Evolutionary conservation across 2,797 vertebrate species (phyloP).

Genomic region (Hirundo rustica): DNA sequence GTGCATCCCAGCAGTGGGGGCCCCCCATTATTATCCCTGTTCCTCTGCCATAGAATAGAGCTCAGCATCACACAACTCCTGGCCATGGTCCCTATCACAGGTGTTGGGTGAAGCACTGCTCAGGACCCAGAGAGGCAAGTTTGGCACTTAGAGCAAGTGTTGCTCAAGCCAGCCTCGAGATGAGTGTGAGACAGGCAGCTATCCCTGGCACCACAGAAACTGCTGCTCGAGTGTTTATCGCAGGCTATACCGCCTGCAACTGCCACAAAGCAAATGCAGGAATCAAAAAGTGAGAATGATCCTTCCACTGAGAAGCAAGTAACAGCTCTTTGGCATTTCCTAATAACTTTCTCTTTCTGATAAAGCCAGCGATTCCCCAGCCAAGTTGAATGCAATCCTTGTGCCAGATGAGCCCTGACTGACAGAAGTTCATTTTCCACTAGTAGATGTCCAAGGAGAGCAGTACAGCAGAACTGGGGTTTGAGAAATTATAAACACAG

Average conservation of each 20-base stretch:
- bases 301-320: background rate
- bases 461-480: background rate
- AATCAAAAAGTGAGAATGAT: rapidly evolving
- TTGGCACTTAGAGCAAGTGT: background rate
- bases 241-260: background rate
- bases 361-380: background rate
- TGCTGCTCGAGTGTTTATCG: rapidly evolving
- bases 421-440: background rate
- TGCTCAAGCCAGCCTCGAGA: background rate
- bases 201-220: background rate
- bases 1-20: background rate
- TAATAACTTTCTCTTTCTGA: background rate
- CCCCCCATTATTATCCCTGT: rapidly evolving
- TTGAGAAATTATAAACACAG: background rate
- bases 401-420: background rate
- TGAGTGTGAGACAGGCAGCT: rapidly evolving
- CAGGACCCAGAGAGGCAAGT: background rate
- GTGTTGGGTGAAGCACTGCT: background rate
- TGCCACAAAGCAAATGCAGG: background rate
- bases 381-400: background rate
- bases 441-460: background rate
- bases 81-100: rapidly evolving
- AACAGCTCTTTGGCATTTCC: background rate
- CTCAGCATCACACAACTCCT: background rate
- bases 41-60: rapidly evolving